Conservation (phyloP, 2,888 invertebrate genomes). For the Drosophila acutilabella region DNA sequence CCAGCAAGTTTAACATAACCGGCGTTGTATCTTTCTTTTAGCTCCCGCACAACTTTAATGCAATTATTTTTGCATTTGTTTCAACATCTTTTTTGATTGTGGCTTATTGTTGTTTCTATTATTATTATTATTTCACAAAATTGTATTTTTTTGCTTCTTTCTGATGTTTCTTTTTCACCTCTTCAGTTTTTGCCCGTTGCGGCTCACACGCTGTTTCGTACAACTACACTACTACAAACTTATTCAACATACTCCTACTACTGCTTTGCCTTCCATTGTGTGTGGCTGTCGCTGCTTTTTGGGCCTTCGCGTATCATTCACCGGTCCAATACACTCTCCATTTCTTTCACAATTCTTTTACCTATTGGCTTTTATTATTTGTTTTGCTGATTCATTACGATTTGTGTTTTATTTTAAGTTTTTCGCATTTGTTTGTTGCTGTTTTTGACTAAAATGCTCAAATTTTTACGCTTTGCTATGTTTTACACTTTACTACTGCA, state of each 20-base stretch:
- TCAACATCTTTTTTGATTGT: constrained; percentile 17
- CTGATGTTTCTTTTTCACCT: constrained; percentile 33
- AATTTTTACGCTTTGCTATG: constrained; percentile 63
- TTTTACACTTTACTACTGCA: constrained; percentile 73
- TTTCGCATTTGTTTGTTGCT: constrained; percentile 41
- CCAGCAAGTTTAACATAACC: constrained; percentile 59
- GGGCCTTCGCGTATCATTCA: constrained; percentile 35
- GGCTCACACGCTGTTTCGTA: constrained; percentile 68
- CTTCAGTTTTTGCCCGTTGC: constrained; percentile 44
- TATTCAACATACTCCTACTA: constrained; percentile 68
- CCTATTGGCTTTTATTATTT: background rate
- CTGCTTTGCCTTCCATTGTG: constrained; percentile 57
- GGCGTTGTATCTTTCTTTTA: constrained; percentile 43
- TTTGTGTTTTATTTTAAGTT: constrained; percentile 16
- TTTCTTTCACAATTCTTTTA: constrained; percentile 1
- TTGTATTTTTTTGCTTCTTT: constrained; percentile 46
- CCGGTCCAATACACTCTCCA: constrained; percentile 36
- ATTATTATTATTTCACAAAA: constrained; percentile 7
- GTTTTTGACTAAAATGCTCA: constrained; percentile 37
- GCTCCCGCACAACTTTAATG: constrained; percentile 6
- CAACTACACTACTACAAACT: constrained; percentile 68
- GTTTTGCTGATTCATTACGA: background rate
- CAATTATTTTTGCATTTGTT: constrained; percentile 21
- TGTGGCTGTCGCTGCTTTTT: constrained; percentile 27
- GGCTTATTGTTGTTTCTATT: constrained; percentile 20